Evolutionary conservation across 2,797 vertebrate species (phyloP), one percentile per base, ranked within the genome.

Genomic region (Chrosomus eos): DNA sequence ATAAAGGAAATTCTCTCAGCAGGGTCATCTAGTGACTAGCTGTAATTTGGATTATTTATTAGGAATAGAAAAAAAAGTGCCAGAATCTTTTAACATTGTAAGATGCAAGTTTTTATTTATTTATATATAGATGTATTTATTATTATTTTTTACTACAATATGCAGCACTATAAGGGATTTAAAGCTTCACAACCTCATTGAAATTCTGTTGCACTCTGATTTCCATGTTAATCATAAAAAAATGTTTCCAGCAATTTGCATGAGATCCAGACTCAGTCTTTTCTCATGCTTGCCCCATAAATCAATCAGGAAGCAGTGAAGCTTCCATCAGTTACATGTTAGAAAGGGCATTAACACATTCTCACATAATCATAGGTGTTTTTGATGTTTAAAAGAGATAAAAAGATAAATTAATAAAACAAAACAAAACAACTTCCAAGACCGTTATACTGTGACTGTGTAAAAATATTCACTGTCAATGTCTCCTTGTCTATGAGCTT

Each of bases 271-370:
- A 92, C 90, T 88, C 87, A 82, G 82, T 86, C 85, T 91, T 51
- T 67, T 82, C 28, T 66, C 58, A 40, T 28, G 13, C 31, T 16
- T 40, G 86, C 85, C 92, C 91, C 91, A 94, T 95, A 93, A 94
- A 95, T 94, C 92, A 91, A 91, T 92, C 88, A 88, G 90, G 89
- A 86, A 45, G 88, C 80, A 77, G 92, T 91, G 92, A 93, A 93
- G 93, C 94, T 95, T 94, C 19, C 19, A 28, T 77, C 33, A 68
- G 48, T 53, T 70, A 55, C 48, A 77, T 43, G 48, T 38, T n/a
- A 21, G 8, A 28, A 55, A 36, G 13, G 26, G 13, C 51, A 71
- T 70, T 14, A 83, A 19, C 74, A 70, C 3, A 55, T 51, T 80
- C 19, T 36, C 77, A 68, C 43, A 16, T 31, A 67, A 48, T n/a